Evolutionary conservation across 2,797 vertebrate genomes (phyloP).

Genomic region (Sphaeramia orbicularis): DNA sequence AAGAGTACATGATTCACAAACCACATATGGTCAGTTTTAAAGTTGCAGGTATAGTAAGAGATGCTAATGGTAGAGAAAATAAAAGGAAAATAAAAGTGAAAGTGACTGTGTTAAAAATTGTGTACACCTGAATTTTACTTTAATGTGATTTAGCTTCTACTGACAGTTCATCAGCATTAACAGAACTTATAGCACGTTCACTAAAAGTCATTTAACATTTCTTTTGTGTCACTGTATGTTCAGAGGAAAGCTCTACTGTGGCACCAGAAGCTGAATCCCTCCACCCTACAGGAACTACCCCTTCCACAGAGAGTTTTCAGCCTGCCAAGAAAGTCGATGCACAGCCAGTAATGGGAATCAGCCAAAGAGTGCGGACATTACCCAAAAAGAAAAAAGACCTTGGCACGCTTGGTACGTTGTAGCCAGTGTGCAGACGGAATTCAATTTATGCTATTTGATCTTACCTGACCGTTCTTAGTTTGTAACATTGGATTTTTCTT

Average conservation of each 20-base stretch:
- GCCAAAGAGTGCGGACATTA: conserved; percentile 89
- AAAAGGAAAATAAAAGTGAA: neutral
- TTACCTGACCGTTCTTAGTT: neutral
- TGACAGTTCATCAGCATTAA: neutral
- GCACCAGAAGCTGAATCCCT: conserved; percentile 24
- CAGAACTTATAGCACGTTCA: neutral
- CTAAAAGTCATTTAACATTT: neutral
- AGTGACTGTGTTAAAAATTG: neutral
- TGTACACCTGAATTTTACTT: neutral
- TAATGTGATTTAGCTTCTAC: neutral
- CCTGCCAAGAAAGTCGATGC: conserved; percentile 78
- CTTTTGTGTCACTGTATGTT: conserved; percentile 29
- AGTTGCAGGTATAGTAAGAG: too few species aligned
- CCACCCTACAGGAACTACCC: conserved; percentile 22
- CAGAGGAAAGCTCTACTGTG: conserved; percentile 67
- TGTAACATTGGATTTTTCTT: neutral
- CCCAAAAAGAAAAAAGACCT: conserved; percentile 94
- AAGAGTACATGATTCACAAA: too few species aligned
- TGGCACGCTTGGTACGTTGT: conserved; percentile 86
- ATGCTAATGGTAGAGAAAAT: too few species aligned
- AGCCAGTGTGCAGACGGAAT: neutral
- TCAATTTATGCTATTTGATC: neutral
- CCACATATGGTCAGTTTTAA: neutral
- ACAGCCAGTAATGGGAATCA: conserved; percentile 91
- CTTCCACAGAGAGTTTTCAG: conserved; percentile 72